Evolutionary conservation across 2,113 vertebrate genomes (phyloP).

Genomic region (Zingel zingel): DNA sequence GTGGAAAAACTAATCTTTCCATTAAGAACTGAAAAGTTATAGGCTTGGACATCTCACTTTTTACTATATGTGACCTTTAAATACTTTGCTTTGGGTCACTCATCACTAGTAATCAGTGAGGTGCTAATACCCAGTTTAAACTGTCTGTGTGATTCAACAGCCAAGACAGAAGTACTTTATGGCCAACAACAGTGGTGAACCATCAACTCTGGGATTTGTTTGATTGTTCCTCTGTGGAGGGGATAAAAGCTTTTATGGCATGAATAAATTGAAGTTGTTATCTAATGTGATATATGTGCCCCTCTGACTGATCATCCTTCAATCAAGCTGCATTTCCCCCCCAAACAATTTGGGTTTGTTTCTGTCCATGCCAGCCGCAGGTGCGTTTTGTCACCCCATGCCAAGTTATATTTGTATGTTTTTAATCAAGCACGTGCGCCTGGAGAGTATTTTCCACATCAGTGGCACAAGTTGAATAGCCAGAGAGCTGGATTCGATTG

Average conservation of each 20-base stretch:
- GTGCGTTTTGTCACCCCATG: conserved; percentile 33
- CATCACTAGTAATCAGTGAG: conserved; percentile 29
- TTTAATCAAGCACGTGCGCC: conserved; percentile 62
- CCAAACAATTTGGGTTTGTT: conserved; percentile 5
- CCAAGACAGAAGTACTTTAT: background rate
- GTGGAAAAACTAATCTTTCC: too few species aligned
- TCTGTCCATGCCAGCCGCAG: conserved; percentile 32
- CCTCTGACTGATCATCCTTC: background rate
- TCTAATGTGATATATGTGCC: conserved; percentile 1
- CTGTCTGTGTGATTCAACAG: conserved; percentile 4
- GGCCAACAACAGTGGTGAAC: background rate
- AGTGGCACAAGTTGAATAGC: conserved; percentile 44
- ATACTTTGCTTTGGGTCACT: conserved; percentile 24
- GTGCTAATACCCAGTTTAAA: conserved; percentile 10
- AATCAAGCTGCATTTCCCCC: background rate
- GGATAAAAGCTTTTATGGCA: background rate
- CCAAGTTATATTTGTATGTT: conserved; percentile 53
- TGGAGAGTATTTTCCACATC: conserved; percentile 67
- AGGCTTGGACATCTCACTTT: too few species aligned
- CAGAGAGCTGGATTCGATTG: conserved; percentile 39
- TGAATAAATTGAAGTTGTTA: background rate
- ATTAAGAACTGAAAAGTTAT: too few species aligned
- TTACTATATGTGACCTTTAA: background rate
- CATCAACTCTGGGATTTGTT: conserved; percentile 14
- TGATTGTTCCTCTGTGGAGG: background rate